A percentile compares a stretch with the other conserved stretches of the same genome.
These are phyloP conservation scores for Aproaerema taeniolella DNA, from an alignment of 2,888 invertebrate species.

Conservation along the genomic window DNA sequence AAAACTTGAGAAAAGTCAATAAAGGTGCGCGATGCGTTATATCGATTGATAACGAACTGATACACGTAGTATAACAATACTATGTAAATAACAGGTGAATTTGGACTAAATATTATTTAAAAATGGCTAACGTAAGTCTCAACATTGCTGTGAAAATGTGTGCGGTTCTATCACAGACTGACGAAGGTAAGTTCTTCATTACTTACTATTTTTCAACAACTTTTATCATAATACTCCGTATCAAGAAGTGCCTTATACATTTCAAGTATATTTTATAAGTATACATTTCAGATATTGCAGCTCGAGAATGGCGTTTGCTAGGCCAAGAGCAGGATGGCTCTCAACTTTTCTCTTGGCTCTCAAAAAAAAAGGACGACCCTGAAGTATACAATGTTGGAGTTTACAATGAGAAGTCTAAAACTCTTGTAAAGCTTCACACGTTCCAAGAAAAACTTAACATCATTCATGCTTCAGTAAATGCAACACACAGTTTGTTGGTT, in stretches of 20 bases:
- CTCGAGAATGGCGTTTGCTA: constrained; percentile 87
- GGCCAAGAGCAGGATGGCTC: constrained; percentile 89
- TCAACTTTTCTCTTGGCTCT: constrained; percentile 83
- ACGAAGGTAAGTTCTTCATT: constrained; percentile 57
- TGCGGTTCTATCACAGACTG: constrained; percentile 64
- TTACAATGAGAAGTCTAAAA: constrained; percentile 79
- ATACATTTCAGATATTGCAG: constrained; percentile 71
- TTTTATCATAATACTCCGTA: too few species aligned
- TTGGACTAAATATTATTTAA: constrained; percentile 22
- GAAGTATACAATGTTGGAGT: constrained; percentile 75
- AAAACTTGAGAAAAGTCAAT: constrained; percentile 68
- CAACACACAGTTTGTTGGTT: constrained; percentile 80
- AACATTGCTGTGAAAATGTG: constrained; percentile 79
- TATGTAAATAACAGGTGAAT: constrained; percentile 36
- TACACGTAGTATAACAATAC: constrained; percentile 27
- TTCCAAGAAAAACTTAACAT: constrained; percentile 81
- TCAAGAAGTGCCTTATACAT: too few species aligned
- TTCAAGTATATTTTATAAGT: neutral
- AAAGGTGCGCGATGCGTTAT: constrained; percentile 33
- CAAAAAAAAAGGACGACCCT: constrained; percentile 35
- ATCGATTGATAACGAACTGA: constrained; percentile 44
- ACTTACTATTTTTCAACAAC: too few species aligned
- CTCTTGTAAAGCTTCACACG: constrained; percentile 77
- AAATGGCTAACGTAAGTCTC: constrained; percentile 63
- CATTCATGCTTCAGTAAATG: constrained; percentile 88